A percentile compares a stretch with the other conserved stretches of the same genome.
phyloP scores from a whole-genome alignment of 2,113 vertebrate genomes.

The Petrocephalus microphthalmus region DNA sequence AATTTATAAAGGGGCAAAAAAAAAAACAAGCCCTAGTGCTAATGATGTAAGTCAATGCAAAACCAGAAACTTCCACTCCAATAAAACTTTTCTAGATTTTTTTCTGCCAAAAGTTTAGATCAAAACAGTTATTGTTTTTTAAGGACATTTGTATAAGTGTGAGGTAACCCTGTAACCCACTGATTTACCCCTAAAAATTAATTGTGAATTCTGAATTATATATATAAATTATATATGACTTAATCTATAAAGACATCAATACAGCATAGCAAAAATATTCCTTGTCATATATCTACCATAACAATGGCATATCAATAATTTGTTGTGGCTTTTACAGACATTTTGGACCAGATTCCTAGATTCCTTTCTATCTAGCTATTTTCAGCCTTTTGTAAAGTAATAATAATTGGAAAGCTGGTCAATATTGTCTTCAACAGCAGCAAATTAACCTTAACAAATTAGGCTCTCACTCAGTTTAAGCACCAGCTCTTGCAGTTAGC shows the following conservation, averaged over 20 bases:
- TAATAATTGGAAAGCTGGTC: not conserved
- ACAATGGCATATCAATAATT: not conserved
- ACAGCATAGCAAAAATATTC: not conserved
- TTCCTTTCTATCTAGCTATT: not conserved
- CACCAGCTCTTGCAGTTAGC: not conserved
- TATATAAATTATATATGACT: not conserved
- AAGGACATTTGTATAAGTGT: not conserved
- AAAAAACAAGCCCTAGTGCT: not conserved
- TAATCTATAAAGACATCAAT: not conserved
- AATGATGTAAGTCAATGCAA: not conserved
- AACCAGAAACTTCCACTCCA: not conserved
- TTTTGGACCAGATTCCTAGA: conserved; percentile 14
- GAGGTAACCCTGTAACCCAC: not conserved
- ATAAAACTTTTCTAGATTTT: not conserved
- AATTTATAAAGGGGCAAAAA: not conserved
- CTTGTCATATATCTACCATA: not conserved
- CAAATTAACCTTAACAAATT: not conserved
- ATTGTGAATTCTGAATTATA: not conserved
- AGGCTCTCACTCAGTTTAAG: not conserved
- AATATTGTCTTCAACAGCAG: not conserved
- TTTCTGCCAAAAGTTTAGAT: not conserved
- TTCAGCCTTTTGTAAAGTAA: not conserved
- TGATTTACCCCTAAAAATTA: not conserved
- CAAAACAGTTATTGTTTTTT: not conserved
- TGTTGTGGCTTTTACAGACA: not conserved